phyloP scores from a whole-genome alignment of 2,113 vertebrate species.

The Sturnira hondurensis region DNA sequence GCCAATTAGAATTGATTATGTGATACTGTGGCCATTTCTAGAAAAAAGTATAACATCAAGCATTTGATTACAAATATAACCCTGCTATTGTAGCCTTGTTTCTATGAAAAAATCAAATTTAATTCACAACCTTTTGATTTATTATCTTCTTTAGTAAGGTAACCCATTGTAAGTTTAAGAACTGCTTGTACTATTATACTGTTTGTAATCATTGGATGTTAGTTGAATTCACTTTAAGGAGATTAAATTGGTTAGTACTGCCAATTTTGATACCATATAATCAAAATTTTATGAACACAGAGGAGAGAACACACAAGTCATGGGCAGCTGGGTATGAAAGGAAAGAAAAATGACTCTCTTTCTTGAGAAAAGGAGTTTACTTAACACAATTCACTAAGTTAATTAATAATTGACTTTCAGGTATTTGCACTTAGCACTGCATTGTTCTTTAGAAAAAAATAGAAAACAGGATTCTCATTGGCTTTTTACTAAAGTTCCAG shows the following conservation, averaged over 20 bases:
- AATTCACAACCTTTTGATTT: not conserved
- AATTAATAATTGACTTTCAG: slow-evolving; percentile 2
- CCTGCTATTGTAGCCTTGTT: not conserved
- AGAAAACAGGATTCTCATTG: not conserved
- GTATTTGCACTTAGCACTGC: not conserved
- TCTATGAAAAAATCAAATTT: not conserved
- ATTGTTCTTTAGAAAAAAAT: not conserved
- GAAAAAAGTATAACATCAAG: not conserved
- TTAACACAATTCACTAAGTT: not conserved
- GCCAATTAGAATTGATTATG: not conserved
- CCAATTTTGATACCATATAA: not conserved
- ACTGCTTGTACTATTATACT: not conserved
- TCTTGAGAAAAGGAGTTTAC: slow-evolving; percentile 2
- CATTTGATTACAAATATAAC: not conserved
- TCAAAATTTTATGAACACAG: slow-evolving; percentile 24
- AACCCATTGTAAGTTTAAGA: slow-evolving; percentile 32
- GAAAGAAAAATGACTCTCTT: not conserved
- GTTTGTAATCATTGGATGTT: not conserved
- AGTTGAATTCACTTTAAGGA: slow-evolving; percentile 32
- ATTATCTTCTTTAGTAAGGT: slow-evolving; percentile 14
- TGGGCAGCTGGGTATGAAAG: not conserved
- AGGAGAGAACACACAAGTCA: not conserved
- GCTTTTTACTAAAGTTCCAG: not conserved
- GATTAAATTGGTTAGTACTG: not conserved
- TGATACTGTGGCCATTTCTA: not conserved